Evolutionary conservation across 2,888 invertebrate species (phyloP).

Genomic region (Myopa testacea): DNA sequence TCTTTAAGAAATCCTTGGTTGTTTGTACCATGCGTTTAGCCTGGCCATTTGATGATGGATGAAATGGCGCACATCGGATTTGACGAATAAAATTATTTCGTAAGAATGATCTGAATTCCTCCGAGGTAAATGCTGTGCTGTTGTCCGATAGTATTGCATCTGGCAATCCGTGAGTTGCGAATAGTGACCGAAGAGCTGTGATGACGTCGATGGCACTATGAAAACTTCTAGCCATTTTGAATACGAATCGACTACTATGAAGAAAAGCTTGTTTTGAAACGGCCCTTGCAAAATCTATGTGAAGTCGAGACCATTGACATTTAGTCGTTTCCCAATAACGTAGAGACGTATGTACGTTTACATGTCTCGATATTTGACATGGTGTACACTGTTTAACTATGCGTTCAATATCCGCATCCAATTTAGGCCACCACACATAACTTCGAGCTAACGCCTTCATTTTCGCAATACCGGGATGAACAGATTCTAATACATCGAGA

Average conservation of each 20-base stretch:
- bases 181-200: conserved; percentile 34
- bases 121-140: conserved; percentile 43
- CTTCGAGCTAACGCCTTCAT: conserved; percentile 33
- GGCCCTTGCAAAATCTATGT: no score
- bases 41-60: no score
- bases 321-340: no score
- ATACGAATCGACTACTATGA: conserved; percentile 39
- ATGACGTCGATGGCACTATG: no score
- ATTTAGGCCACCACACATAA: conserved; percentile 42
- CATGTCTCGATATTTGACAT: no score
- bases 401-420: no score
- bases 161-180: conserved; percentile 40
- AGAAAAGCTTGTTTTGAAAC: conserved; percentile 36
- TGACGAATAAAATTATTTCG: conserved; percentile 42
- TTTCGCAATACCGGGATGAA: conserved; percentile 32
- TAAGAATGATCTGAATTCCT: conserved; percentile 40
- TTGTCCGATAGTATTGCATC: conserved; percentile 42
- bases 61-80: conserved; percentile 41
- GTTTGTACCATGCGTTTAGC: no score
- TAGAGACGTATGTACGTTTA: no score
- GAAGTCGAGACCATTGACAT: no score
- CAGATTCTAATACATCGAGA: neutral
- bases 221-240: no score
- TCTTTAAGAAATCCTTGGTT: no score
- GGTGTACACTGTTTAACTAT: no score